A percentile compares a stretch with the other conserved stretches of the same genome.
Evolutionary conservation across 2,113 vertebrate species (phyloP).

Genomic region (Austrofundulus limnaeus): DNA sequence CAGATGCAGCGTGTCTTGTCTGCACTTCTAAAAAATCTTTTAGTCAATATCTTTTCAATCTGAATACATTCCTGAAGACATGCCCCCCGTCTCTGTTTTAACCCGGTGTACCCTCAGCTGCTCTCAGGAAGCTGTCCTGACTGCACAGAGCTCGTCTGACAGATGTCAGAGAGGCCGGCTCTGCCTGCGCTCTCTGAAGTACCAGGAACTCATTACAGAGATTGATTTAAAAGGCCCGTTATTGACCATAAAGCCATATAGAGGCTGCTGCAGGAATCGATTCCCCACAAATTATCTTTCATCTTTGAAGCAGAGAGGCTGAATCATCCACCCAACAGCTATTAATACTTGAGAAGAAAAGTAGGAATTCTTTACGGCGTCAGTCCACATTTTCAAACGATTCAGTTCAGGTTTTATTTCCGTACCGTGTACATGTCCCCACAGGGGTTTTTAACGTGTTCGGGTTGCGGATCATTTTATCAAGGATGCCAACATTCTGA

Average conservation of each 20-base stretch:
- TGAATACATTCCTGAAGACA: constrained; percentile 16
- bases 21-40: constrained; percentile 33
- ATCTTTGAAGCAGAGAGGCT: constrained; percentile 67
- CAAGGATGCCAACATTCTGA: constrained; percentile 96
- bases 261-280: constrained; percentile 69
- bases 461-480: constrained; percentile 99
- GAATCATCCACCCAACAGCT: constrained; percentile 63
- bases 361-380: constrained; percentile 17
- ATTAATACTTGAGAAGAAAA: constrained; percentile 51
- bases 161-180: constrained; percentile 61
- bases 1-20: constrained; percentile 29
- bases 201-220: constrained; percentile 76
- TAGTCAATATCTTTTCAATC: constrained; percentile 37
- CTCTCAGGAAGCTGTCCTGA: constrained; percentile 43
- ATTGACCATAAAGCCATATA: constrained; percentile 74
- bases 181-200: constrained; percentile 72
- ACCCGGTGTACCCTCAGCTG: constrained; percentile 49
- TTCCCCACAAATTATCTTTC: constrained; percentile 72
- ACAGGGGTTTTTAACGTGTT: constrained; percentile 95
- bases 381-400: constrained; percentile 11
- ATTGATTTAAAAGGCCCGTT: constrained; percentile 78
- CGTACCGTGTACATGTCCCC: constrained; percentile 95
- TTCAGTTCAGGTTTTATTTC: neutral
- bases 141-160: constrained; percentile 72
- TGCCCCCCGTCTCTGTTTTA: constrained; percentile 29